phyloP scores from a whole-genome alignment of 2,888 invertebrate genomes.

The Drosophila helvetica region DNA sequence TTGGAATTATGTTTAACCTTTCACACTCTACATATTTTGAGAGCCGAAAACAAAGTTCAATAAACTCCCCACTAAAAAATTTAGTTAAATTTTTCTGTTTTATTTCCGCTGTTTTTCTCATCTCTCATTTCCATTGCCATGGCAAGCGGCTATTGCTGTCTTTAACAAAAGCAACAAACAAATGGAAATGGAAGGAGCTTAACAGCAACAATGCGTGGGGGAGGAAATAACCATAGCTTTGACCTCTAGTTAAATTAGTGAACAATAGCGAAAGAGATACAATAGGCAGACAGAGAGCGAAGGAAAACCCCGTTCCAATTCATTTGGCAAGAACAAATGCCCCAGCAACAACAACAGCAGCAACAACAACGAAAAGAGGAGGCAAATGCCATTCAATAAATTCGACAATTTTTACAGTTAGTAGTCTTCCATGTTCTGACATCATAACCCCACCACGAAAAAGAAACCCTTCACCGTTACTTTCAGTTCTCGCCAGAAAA shows the following conservation, averaged over 20 bases:
- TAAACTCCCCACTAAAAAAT: slow-evolving; percentile 52
- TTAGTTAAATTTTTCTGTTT: slow-evolving; percentile 51
- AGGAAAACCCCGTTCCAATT: slow-evolving; percentile 61
- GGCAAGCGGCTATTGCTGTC: not conserved
- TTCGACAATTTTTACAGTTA: slow-evolving; percentile 50
- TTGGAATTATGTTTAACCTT: slow-evolving; percentile 41
- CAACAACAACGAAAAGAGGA: slow-evolving; percentile 4
- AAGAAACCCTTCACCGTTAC: not conserved
- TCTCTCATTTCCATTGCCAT: slow-evolving; percentile 18
- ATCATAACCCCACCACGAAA: slow-evolving; percentile 26
- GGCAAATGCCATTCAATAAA: slow-evolving; percentile 55
- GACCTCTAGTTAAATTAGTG: slow-evolving; percentile 60
- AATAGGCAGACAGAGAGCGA: not conserved
- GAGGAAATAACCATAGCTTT: not conserved
- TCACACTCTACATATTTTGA: slow-evolving; percentile 50
- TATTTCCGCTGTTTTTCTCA: slow-evolving; percentile 64
- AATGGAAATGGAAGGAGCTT: slow-evolving; percentile 41
- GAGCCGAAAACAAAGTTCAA: slow-evolving; percentile 55
- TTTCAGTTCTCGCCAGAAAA: slow-evolving; percentile 14
- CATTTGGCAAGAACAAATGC: slow-evolving; percentile 64
- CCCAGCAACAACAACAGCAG: not conserved
- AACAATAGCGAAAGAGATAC: slow-evolving; percentile 53
- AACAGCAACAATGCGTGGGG: slow-evolving; percentile 46
- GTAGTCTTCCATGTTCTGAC: slow-evolving; percentile 34
- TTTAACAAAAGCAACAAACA: slow-evolving; percentile 45